A percentile compares a stretch with the other conserved stretches of the same genome.
These are phyloP conservation scores for Lasioglossum zephyrum DNA, from an alignment of 2,888 invertebrate genomes.

Conservation along the genomic window DNA sequence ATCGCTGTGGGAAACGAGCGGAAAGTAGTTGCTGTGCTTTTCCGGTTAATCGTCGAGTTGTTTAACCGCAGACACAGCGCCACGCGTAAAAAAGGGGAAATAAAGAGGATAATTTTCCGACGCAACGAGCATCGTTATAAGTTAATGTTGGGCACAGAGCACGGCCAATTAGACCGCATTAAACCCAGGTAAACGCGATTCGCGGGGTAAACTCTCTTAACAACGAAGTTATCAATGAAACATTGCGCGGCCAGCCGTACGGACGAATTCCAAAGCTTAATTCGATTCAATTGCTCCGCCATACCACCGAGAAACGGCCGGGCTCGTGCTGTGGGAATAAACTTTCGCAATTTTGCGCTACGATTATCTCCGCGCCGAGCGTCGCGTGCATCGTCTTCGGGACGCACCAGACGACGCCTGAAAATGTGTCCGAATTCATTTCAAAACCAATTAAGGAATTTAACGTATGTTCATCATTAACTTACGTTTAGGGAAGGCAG, in stretches of 20 bases:
- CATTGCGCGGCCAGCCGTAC: not conserved
- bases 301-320: not conserved
- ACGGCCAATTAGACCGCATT: constrained; percentile 16
- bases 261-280: constrained; percentile 11
- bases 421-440: not conserved
- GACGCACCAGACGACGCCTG: not conserved
- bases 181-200: not conserved
- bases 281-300: constrained; percentile 13
- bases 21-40: not conserved
- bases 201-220: not conserved
- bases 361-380: not conserved
- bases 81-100: not conserved
- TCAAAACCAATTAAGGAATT: no score
- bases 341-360: constrained; percentile 10
- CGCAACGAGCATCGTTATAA: constrained; percentile 1
- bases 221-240: constrained; percentile 28
- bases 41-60: not conserved
- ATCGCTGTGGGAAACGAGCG: not conserved
- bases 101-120: not conserved
- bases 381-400: not conserved
- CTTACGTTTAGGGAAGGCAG: no score
- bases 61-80: not conserved
- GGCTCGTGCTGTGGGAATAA: constrained; percentile 13
- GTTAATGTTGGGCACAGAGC: not conserved
- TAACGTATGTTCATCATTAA: no score